Conservation (phyloP, 2,888 invertebrate genomes). For the Cecidostiba fungosa region DNA sequence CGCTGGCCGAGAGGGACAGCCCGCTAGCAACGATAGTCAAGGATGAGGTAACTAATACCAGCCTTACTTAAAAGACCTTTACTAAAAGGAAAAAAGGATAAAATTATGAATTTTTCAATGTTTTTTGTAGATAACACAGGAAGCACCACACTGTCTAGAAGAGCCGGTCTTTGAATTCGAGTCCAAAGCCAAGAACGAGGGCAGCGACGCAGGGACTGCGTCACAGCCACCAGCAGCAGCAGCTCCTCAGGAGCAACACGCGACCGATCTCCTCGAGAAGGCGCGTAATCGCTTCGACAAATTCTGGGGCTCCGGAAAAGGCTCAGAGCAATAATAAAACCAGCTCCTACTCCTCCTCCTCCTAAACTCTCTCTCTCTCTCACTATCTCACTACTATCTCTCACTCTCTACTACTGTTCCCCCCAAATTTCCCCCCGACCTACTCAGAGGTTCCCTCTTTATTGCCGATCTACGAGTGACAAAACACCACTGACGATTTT, state of each 20-base stretch:
- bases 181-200: constrained; percentile 75
- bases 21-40: constrained; percentile 74
- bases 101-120: too few relatives aligned
- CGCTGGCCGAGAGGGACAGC: constrained; percentile 76
- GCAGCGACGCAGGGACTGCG: constrained; percentile 73
- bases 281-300: constrained; percentile 92
- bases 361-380: not conserved
- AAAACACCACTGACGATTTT: constrained; percentile 8
- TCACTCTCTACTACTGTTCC: not conserved
- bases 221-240: constrained; percentile 70
- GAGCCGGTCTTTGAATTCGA: constrained; percentile 83
- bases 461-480: constrained; percentile 12
- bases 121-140: constrained; percentile 54
- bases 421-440: not conserved
- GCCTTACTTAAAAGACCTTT: too few relatives aligned
- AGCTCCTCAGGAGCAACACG: constrained; percentile 75
- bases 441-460: constrained; percentile 13
- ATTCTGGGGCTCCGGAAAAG: constrained; percentile 85
- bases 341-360: constrained; percentile 3
- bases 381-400: not conserved
- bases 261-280: constrained; percentile 89
- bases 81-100: too few relatives aligned
- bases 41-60: constrained; percentile 59
- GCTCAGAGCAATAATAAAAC: constrained; percentile 57
- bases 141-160: constrained; percentile 80